A percentile compares a stretch with the other conserved stretches of the same genome.
Evolutionary conservation across 92 coral and sea anemone genomes (phyloP).

Genomic region (Montipora capitata): DNA sequence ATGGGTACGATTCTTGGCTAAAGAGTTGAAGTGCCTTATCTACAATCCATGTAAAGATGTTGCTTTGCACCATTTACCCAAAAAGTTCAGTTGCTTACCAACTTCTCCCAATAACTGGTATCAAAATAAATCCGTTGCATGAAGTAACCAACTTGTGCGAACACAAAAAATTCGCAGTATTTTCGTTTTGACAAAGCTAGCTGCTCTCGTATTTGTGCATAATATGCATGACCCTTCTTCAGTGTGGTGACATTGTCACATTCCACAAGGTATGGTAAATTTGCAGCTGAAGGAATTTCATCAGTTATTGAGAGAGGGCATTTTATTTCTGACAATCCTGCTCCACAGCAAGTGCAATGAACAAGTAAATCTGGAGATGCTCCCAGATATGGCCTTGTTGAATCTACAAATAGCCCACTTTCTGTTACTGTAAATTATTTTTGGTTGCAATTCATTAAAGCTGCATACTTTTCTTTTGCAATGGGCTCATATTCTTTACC

Average conservation of each 20-base stretch:
- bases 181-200: conserved; percentile 49
- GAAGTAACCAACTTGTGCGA: conserved; percentile 14
- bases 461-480: neutral
- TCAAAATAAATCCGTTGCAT: conserved; percentile 30
- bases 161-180: conserved; percentile 66
- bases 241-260: conserved; percentile 5
- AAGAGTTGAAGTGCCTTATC: conserved; percentile 61
- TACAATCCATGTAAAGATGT: conserved; percentile 59
- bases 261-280: conserved; percentile 5
- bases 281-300: conserved; percentile 12
- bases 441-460: conserved; percentile 25
- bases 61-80: conserved; percentile 54
- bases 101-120: conserved; percentile 37
- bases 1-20: conserved; percentile 58
- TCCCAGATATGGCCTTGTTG: conserved; percentile 40
- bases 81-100: conserved; percentile 45
- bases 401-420: conserved; percentile 58
- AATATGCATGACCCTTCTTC: conserved; percentile 37
- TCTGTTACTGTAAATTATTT: conserved; percentile 23
- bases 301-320: conserved; percentile 35
- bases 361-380: conserved; percentile 62
- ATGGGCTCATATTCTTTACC: neutral
- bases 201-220: conserved; percentile 67
- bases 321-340: conserved; percentile 42
- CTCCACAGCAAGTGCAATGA: conserved; percentile 56